phyloP scores from a whole-genome alignment of 2,888 invertebrate genomes.

The Microctonus hyperodae region DNA sequence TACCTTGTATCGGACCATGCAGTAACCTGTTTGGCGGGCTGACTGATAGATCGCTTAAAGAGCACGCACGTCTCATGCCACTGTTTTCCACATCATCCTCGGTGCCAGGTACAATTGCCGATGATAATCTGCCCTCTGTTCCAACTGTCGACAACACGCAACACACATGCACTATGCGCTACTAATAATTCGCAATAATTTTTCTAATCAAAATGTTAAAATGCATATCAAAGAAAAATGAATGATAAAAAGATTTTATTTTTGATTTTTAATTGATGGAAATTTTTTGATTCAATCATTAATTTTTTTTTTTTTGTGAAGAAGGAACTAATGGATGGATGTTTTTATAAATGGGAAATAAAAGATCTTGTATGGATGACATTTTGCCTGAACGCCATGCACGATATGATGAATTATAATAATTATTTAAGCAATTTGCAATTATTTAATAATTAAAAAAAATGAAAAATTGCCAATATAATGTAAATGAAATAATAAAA shows the following conservation, averaged over 20 bases:
- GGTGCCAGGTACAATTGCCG: constrained; percentile 58
- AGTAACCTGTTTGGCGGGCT: constrained; percentile 70
- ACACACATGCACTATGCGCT: constrained; percentile 57
- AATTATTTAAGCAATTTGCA: neutral
- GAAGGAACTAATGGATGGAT: neutral
- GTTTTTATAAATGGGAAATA: neutral
- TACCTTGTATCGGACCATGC: constrained; percentile 69
- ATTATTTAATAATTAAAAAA: neutral
- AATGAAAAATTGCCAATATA: neutral
- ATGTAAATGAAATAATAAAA: neutral
- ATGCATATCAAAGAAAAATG: constrained; percentile 11
- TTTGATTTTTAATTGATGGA: too few species aligned
- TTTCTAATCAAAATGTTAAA: constrained; percentile 26
- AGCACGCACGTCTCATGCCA: constrained; percentile 81
- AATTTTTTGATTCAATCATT: neutral
- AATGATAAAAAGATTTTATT: constrained; percentile 2
- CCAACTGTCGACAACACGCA: constrained; percentile 60
- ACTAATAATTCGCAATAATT: constrained; percentile 33
- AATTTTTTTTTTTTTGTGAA: neutral
- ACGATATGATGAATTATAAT: neutral
- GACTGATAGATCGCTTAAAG: constrained; percentile 78
- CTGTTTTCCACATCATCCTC: constrained; percentile 62
- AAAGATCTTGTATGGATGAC: neutral
- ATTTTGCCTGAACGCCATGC: neutral
- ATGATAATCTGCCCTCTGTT: constrained; percentile 57